Evolutionary conservation across 2,888 invertebrate genomes (phyloP).

Genomic region (Nymphalis c-album): DNA sequence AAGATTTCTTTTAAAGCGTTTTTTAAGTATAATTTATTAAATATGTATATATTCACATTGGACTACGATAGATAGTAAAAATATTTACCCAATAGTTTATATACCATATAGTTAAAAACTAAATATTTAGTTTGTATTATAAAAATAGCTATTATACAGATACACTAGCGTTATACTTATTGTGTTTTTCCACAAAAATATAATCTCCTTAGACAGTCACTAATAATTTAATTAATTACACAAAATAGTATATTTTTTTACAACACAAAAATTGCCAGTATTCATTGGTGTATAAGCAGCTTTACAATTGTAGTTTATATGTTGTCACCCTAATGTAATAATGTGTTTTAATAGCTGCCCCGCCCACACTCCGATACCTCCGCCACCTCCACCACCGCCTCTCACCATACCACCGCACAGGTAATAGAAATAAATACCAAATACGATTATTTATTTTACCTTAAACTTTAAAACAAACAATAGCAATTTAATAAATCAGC

Average conservation of each 20-base stretch:
- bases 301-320: not conserved
- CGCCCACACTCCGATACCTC: constrained; percentile 81
- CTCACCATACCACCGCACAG: constrained; percentile 77
- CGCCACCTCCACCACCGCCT: constrained; percentile 83
- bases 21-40: not conserved
- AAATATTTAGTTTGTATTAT: too few species aligned
- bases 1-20: not conserved
- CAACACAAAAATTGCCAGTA: not conserved
- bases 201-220: too few species aligned
- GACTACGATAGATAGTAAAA: too few species aligned
- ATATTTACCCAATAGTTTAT: too few species aligned
- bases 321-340: constrained; percentile 12
- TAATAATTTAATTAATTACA: too few species aligned
- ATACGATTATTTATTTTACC: not conserved
- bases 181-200: too few species aligned
- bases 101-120: too few species aligned
- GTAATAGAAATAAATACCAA: constrained; percentile 48
- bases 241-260: too few species aligned
- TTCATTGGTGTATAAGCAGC: not conserved
- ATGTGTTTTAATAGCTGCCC: constrained; percentile 72
- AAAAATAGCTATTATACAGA: too few species aligned
- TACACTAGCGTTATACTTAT: too few species aligned
- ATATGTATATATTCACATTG: too few species aligned
- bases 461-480: not conserved
- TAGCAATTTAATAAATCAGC: too few species aligned